Evolutionary conservation across 2,888 invertebrate genomes (phyloP), one percentile per base, ranked within the genome.

Genomic region (Lycia hirtaria): DNA sequence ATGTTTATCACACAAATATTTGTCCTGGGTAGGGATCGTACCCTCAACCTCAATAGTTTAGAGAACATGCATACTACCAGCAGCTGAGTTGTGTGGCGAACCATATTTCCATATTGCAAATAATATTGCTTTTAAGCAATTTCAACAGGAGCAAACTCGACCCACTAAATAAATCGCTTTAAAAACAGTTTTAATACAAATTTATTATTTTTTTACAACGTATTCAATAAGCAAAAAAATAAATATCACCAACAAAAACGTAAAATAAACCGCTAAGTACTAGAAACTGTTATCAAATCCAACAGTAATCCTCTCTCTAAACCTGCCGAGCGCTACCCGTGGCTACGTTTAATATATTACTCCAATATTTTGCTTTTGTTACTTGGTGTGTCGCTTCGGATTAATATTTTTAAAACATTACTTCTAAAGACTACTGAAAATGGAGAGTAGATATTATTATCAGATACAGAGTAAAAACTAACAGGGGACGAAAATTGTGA

Each of bases 351-450:
- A 35, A 55, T 15, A 35, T 49, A 55, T 41, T 43, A 41, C 48
- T 54, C 47, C 47, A 45, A 14, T 28, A 35, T 48, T 37, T 35
- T 43, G 12, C 48, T 35, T 48, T 43, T 48, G 43, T 55, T 43
- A 48, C 55, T 12, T 30, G 10, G 37, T 49, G 41, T 17, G 15
- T 4, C 28, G 15, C 24, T 28, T 33, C 10, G 28, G 17, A 47
- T 40, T 54, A 47, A 54, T 48, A 40, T 41, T 48, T 54, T 48
- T 33, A 33, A 54, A 24, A 26, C 40, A 26, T 54, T 54, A 3
- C 47, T 19, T n/a, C 33, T 41, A 48, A 33, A 9, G 9, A n/a
- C n/a, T n/a, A n/a, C n/a, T 35, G 10, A 9, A 12, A 33, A 17
- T 2, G 6, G 7, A 3, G 7, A 22, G 30, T 7, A 28, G n/a